Evolutionary conservation across 2,888 invertebrate genomes (phyloP), one percentile per base, ranked within the genome.

Genomic region (Auanema freiburgensis): DNA sequence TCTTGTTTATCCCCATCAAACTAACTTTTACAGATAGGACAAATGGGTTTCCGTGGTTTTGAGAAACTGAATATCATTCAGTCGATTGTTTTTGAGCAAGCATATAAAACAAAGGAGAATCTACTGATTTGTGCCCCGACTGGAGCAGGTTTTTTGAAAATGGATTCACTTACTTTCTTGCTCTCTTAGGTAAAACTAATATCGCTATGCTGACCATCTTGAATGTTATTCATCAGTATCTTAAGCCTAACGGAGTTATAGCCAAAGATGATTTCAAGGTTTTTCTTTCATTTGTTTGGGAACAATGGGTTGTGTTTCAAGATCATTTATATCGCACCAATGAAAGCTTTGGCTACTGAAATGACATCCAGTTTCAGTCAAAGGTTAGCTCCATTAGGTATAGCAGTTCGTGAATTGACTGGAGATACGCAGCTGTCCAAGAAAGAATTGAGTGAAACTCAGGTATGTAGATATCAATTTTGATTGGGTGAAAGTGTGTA

Each of bases 321-420:
- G 90, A 93, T 98, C 77, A 91, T 99, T 56, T 98, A 99, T 85
- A 92, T 99, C 75, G 97, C 97, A 0, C 98, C 98, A 1, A 99
- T 98, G 98, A 99, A 98, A 87, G 98, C 98, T 0, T 85, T 99
- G 46, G 98, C 98, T 0, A 90, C 96, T 0, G 98, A 99, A 88
- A 98, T 99, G 95, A 93, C 96, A 0, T 88, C 89, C 0, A 97
- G 92, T 84, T 76, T 76, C 41, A 74, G 76, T 4, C 90, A 90
- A 77, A 89, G 92, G 57, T 87, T 99, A 0, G 87, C 88, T 44
- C 88, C 90, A 0, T 86, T 91, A 1, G 93, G 94, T 6, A 89
- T 81, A 44, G 79, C 77, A 59, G 97, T 99, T 0, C 88, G 90
- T 58, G 98, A 99, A 85, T 86, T 96, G 72, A 99, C 98, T 0